A percentile compares a stretch with the other conserved stretches of the same genome.
Conservation (phyloP, 1,140 invertebrate genomes). For the Prorops nasuta region DNA sequence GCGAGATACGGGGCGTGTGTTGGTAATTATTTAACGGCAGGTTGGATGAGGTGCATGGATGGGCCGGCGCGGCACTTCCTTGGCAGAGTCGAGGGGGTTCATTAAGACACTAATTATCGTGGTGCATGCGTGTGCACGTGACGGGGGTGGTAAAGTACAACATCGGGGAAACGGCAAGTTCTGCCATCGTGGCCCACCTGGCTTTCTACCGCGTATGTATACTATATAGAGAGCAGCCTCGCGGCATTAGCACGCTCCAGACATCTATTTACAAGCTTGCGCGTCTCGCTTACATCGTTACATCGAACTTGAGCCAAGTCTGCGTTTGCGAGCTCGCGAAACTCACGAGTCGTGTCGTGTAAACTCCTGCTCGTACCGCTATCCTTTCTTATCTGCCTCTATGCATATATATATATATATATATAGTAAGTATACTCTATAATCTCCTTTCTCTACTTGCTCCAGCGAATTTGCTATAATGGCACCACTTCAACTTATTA, state of each 20-base stretch:
- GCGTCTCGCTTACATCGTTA: conserved; percentile 32
- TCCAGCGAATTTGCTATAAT: no score
- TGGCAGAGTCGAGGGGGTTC: conserved; percentile 20
- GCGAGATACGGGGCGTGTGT: conserved; percentile 18
- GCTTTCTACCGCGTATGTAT: conserved; percentile 16
- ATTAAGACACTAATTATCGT: conserved; percentile 47
- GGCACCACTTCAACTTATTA: no score
- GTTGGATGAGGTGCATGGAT: no score
- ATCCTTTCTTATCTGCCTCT: no score
- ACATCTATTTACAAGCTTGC: conserved; percentile 50
- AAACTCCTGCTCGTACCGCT: no score
- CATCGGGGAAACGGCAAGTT: conserved; percentile 18
- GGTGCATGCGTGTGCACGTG: conserved; percentile 44
- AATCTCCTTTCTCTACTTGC: no score
- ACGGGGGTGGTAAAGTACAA: conserved; percentile 24
- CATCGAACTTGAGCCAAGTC: conserved; percentile 24
- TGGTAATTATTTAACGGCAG: no score
- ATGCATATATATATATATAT: no score
- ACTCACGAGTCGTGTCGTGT: no score
- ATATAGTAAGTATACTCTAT: no score
- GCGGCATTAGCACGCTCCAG: conserved; percentile 36
- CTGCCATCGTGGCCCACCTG: conserved; percentile 16
- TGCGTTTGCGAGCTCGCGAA: no score
- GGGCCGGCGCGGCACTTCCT: no score
- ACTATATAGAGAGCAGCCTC: conserved; percentile 2